These are phyloP conservation scores for Anas capensis DNA, from an alignment of 2,797 vertebrate species.

Conservation along the genomic window DNA sequence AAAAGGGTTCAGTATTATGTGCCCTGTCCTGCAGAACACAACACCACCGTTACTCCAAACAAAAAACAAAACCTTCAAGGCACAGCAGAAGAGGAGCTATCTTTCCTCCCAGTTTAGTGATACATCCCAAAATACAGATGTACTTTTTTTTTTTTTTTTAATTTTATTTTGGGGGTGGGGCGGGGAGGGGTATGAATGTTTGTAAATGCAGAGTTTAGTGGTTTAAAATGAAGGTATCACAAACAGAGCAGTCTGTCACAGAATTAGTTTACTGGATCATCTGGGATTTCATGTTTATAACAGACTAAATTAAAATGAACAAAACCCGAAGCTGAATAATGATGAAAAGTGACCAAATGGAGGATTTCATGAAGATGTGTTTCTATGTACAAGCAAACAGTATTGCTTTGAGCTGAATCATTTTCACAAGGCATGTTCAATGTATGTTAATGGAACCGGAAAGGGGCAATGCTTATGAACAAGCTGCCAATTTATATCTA, in stretches of 20 bases:
- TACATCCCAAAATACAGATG: neutral
- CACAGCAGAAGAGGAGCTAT: neutral
- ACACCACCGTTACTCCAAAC: neutral
- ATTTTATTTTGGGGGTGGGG: neutral
- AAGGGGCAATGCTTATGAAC: neutral
- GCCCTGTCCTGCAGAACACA: neutral
- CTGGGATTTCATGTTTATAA: neutral
- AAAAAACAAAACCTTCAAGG: constrained; percentile 8
- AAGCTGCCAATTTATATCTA: neutral
- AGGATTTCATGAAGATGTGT: neutral
- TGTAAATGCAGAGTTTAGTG: neutral
- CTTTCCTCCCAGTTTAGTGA: neutral
- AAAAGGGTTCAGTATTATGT: neutral
- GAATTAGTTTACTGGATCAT: neutral
- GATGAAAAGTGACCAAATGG: neutral
- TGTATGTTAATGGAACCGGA: accelerated
- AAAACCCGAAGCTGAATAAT: neutral
- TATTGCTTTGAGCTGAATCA: neutral
- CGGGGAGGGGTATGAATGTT: neutral
- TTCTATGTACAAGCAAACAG: constrained; percentile 6
- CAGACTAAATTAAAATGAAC: neutral
- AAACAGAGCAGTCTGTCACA: neutral
- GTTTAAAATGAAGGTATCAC: neutral
- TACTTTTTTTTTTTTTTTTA: neutral
- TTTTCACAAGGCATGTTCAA: neutral